These are phyloP conservation scores for Sternotherus odoratus DNA, from an alignment of 2,797 vertebrate genomes.

Conservation along the genomic window DNA sequence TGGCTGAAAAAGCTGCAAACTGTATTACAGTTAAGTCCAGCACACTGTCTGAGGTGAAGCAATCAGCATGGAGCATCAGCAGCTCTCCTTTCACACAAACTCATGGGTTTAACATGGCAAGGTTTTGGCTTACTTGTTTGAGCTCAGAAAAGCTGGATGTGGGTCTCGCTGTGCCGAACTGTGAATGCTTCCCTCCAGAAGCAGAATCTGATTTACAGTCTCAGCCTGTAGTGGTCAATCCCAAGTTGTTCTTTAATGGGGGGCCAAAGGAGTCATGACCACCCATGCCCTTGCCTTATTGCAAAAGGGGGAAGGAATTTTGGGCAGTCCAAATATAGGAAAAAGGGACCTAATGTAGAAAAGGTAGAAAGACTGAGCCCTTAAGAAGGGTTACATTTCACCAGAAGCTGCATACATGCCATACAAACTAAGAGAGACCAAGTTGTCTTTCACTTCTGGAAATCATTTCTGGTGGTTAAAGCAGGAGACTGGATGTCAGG, in stretches of 20 bases:
- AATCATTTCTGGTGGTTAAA: background rate
- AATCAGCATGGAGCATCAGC: background rate
- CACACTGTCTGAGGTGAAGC: background rate
- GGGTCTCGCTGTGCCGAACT: background rate
- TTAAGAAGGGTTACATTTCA: background rate
- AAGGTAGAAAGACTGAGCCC: background rate
- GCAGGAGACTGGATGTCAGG: background rate
- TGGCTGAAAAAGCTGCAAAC: background rate
- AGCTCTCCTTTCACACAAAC: background rate
- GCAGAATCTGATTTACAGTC: background rate
- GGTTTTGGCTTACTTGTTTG: background rate
- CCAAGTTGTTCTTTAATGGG: background rate
- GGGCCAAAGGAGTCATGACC: background rate
- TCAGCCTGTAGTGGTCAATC: background rate
- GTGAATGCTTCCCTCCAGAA: background rate
- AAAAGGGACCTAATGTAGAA: background rate
- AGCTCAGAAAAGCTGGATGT: fast-evolving
- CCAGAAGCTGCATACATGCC: background rate
- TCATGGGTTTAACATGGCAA: background rate
- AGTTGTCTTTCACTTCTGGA: background rate
- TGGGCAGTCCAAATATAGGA: background rate
- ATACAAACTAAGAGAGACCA: background rate
- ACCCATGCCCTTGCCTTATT: background rate
- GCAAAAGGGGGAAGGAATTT: background rate
- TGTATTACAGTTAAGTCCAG: background rate